Conservation (phyloP, 2,113 vertebrate species). For the Hippopotamus amphibius region DNA sequence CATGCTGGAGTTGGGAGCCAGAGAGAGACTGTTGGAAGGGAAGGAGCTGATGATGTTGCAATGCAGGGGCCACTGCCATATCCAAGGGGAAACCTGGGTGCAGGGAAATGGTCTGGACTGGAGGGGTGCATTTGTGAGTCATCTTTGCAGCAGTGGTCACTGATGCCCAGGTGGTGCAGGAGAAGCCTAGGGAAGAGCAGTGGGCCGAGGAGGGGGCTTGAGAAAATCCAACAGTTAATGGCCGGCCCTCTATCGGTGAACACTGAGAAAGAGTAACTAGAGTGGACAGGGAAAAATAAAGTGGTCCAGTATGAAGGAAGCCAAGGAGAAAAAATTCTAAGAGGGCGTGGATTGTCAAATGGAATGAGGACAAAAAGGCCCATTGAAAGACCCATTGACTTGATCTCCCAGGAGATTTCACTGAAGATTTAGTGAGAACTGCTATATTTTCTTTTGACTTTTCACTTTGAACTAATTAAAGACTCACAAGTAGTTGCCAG, state of each 20-base stretch:
- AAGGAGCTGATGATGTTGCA: neutral
- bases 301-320: neutral
- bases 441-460: neutral
- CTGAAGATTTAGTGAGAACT: neutral
- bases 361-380: neutral
- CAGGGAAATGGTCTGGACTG: neutral
- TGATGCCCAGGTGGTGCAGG: neutral
- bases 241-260: neutral
- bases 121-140: neutral
- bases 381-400: neutral
- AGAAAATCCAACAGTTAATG: neutral
- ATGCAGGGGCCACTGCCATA: neutral
- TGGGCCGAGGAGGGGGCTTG: neutral
- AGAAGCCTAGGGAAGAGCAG: neutral
- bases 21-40: neutral
- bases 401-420: neutral
- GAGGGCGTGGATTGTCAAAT: neutral
- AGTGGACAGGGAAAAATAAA: too few species aligned
- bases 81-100: neutral
- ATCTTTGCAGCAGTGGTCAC: neutral
- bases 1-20: neutral
- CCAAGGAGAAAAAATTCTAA: neutral
- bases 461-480: neutral
- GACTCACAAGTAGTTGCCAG: neutral
- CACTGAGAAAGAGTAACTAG: neutral